Percentiles rank a stretch among this genome's conserved stretches.
Evolutionary conservation across 2,888 invertebrate species (phyloP).

Genomic region (Machimus atricapillus): DNA sequence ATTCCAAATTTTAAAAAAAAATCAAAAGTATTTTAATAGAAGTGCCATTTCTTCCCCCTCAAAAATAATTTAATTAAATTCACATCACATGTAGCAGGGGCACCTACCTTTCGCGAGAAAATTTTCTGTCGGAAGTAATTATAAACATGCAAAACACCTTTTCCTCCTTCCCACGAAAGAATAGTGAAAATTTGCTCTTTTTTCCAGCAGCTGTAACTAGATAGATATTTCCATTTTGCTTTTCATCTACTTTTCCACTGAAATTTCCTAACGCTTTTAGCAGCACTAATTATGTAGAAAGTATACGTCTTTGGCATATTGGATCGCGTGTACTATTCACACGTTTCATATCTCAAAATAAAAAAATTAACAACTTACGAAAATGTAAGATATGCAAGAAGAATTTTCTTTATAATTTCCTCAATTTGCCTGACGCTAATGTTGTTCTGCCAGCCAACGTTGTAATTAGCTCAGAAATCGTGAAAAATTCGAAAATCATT

Average conservation of each 20-base stretch:
- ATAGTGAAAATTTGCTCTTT: neutral
- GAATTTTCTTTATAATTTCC: neutral
- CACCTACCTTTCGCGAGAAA: neutral
- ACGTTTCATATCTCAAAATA: neutral
- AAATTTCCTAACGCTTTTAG: neutral
- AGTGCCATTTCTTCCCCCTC: neutral
- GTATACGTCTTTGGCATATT: neutral
- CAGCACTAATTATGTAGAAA: neutral
- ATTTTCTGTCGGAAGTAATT: neutral
- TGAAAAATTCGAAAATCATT: neutral
- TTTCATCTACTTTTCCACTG: neutral
- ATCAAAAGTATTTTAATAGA: neutral
- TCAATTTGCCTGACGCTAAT: neutral
- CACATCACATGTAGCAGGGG: neutral
- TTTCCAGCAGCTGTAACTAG: neutral
- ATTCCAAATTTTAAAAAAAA: no score
- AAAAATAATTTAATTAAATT: neutral
- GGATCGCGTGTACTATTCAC: neutral
- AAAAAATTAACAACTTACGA: neutral
- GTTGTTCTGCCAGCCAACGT: neutral
- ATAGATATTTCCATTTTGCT: neutral
- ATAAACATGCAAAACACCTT: neutral
- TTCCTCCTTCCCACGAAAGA: neutral
- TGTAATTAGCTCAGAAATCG: neutral
- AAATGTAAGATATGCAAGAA: neutral